phyloP scores from a whole-genome alignment of 2,113 vertebrate species.

The Notothenia rossii region DNA sequence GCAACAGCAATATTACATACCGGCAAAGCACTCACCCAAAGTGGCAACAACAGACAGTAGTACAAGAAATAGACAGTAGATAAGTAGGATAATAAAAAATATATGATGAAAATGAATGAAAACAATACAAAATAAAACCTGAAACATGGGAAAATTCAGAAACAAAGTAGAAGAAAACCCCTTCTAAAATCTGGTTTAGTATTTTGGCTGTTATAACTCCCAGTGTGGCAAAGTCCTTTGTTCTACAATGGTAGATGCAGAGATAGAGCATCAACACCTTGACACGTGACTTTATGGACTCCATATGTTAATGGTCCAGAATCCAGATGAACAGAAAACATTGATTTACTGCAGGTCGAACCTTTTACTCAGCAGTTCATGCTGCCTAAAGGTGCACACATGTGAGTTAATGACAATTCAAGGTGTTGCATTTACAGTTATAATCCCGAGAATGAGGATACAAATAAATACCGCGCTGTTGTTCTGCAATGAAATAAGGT shows the following conservation, averaged over 20 bases:
- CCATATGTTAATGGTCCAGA: conserved; percentile 2
- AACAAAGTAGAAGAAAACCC: not conserved
- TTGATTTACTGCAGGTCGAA: conserved; percentile 24
- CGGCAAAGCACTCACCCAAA: not conserved
- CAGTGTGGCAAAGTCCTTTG: not conserved
- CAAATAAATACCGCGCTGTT: conserved; percentile 8
- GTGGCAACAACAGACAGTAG: not conserved
- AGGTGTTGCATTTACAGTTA: not conserved
- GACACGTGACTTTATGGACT: not conserved
- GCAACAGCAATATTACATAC: too few relatives aligned
- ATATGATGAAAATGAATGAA: not conserved
- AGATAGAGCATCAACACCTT: not conserved
- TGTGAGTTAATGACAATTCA: not conserved
- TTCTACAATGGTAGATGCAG: not conserved
- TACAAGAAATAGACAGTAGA: not conserved
- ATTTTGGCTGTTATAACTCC: conserved; percentile 18
- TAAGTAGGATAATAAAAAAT: not conserved
- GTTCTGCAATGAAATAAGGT: not conserved
- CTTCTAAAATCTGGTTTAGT: conserved; percentile 6
- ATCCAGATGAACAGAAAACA: conserved; percentile 4
- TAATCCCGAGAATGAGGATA: not conserved
- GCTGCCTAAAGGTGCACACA: not conserved
- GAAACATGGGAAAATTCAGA: not conserved
- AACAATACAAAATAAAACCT: not conserved
- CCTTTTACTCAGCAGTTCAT: conserved; percentile 9